phyloP scores from a whole-genome alignment of 2,888 invertebrate species.

The Ichneumoninae sp. region DNA sequence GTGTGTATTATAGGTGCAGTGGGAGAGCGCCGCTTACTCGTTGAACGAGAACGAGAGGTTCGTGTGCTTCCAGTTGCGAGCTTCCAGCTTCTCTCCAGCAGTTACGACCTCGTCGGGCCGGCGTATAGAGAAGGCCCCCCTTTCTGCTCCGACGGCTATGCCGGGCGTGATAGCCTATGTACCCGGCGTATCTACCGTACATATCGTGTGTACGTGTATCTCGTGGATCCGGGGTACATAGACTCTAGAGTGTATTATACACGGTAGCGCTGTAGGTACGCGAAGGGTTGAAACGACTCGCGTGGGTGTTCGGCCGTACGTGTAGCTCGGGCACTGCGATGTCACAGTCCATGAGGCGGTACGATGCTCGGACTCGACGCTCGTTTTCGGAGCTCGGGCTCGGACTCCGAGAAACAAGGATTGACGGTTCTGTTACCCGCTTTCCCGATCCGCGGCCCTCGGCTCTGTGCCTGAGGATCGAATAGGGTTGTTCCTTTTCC shows the following conservation, averaged over 20 bases:
- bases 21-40: not conserved
- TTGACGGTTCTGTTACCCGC: not conserved
- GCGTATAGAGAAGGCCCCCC: slow-evolving; percentile 29
- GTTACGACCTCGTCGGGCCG: slow-evolving; percentile 50
- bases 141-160: slow-evolving; percentile 41
- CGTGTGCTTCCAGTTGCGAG: slow-evolving; percentile 61
- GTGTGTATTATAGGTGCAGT: too few species aligned
- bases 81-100: slow-evolving; percentile 56
- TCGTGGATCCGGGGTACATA: slow-evolving; percentile 4
- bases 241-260: not conserved
- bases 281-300: not conserved
- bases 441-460: not conserved
- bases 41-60: slow-evolving; percentile 44
- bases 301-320: not conserved
- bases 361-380: too few species aligned
- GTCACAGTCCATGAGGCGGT: not conserved
- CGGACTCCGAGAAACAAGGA: too few species aligned
- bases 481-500: not conserved
- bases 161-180: slow-evolving; percentile 57
- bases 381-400: too few species aligned
- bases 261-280: not conserved
- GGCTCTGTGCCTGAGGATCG: not conserved
- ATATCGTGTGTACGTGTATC: slow-evolving; percentile 7
- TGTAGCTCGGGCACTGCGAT: not conserved
- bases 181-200: slow-evolving; percentile 34